phyloP scores from a whole-genome alignment of 2,113 vertebrate species.

The Bettongia penicillata region DNA sequence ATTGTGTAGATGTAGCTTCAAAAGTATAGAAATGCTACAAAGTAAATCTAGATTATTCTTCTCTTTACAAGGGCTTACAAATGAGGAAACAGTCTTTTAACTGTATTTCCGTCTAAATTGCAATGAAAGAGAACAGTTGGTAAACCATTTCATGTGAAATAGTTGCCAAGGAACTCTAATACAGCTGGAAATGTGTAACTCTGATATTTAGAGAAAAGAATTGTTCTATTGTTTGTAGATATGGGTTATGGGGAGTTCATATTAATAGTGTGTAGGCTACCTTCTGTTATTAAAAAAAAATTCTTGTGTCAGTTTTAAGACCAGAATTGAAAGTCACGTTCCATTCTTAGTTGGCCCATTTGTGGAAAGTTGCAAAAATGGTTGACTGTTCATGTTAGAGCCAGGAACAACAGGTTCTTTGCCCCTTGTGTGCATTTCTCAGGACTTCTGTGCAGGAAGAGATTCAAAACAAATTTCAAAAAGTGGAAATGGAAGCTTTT shows the following conservation, averaged over 20 bases:
- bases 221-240: constrained; percentile 30
- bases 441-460: background rate
- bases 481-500: constrained; percentile 30
- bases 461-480: background rate
- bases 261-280: background rate
- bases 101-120: constrained; percentile 32
- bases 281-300: constrained; percentile 32
- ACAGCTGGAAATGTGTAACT: constrained; percentile 16
- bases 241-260: background rate
- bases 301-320: constrained; percentile 13
- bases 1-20: background rate
- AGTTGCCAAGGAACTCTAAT: background rate
- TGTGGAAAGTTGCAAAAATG: constrained; percentile 22
- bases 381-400: constrained; percentile 12
- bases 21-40: background rate
- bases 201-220: constrained; percentile 24
- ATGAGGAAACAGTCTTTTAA: constrained; percentile 31
- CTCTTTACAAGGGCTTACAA: constrained; percentile 7
- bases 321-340: constrained; percentile 36
- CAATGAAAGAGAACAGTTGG: constrained; percentile 38
- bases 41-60: background rate
- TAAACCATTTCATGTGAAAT: background rate
- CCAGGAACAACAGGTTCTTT: background rate
- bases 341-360: constrained; percentile 29
- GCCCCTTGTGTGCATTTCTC: background rate